Evolutionary conservation across 2,888 invertebrate species (phyloP).

Genomic region (Arge pagana): DNA sequence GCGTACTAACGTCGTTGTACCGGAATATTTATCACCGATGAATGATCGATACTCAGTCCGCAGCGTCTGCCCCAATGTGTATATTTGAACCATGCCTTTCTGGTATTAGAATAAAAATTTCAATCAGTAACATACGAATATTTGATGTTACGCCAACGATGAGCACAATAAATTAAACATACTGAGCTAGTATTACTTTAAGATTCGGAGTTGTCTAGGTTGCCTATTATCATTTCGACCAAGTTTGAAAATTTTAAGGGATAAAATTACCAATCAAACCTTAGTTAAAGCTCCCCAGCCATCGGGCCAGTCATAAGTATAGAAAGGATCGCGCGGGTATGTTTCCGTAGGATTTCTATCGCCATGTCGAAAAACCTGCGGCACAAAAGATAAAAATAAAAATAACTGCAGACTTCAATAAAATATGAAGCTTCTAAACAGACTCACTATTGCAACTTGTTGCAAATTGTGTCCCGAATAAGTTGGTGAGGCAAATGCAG

Average conservation of each 20-base stretch:
- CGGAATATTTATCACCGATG: conserved; percentile 60
- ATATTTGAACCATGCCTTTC: conserved; percentile 77
- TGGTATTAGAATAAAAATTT: conserved; percentile 50
- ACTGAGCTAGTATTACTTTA: too few relatives aligned
- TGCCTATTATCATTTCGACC: too few relatives aligned
- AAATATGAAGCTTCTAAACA: conserved; percentile 21
- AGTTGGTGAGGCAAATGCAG: conserved; percentile 37
- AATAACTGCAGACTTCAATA: too few relatives aligned
- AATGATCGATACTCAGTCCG: conserved; percentile 72
- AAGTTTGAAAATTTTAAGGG: too few relatives aligned
- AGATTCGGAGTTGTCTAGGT: too few relatives aligned
- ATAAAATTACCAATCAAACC: conserved; percentile 59
- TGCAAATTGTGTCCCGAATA: conserved; percentile 31
- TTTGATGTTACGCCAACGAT: too few relatives aligned
- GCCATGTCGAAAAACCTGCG: conserved; percentile 81
- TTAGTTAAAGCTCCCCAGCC: conserved; percentile 82
- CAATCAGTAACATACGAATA: too few relatives aligned
- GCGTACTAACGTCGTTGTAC: conserved; percentile 53
- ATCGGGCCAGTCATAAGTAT: conserved; percentile 77
- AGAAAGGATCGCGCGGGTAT: conserved; percentile 82
- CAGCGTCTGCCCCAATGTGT: conserved; percentile 74
- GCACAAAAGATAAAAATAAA: too few relatives aligned
- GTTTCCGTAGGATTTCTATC: conserved; percentile 76
- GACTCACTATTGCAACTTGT: conserved; percentile 45
- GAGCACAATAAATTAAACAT: too few relatives aligned